Evolutionary conservation across 2,113 vertebrate genomes (phyloP), one percentile per base, ranked within the genome.

Genomic region (Apteryx owenii): DNA sequence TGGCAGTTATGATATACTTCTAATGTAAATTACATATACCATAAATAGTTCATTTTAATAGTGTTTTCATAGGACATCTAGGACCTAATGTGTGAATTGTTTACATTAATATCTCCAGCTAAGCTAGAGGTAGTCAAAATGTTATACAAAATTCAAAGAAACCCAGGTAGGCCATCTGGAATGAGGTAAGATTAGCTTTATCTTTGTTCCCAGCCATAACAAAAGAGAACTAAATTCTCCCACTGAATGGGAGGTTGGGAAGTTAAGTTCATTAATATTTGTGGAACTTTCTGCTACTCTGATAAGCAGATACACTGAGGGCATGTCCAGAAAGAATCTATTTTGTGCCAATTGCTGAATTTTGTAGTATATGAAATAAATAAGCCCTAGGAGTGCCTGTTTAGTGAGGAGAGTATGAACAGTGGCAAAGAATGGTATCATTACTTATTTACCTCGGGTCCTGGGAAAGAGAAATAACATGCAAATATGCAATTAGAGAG

Each of bases 261-360:
- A 33, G 21, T 17, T 6, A 26, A 26, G 5, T 61, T 85, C 12
- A 33, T 14, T 31, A 31, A 15, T 72, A 56, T 38, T 60, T 88
- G 28, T 2, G 19, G 80, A 80, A 15, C 10, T 53, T 83, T 44
- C 44, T 91, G 42, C 18, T 76, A 26, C 23, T 44, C 23, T 65
- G 38, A 2, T 25, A 71, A 85, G 51, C 2, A 40, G 40, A 44
- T 13, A 44, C 42, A 44, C 42, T 38, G 36, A 38, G 19, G 29
- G 25, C 33, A 58, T 0, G 2, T n/a, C n/a, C 29, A 90, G 25
- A 80, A 48, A 82, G 9, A 72, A 77, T 36, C 53, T 48, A 46
- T 53, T 80, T 58, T 68, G 38, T 3, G 0, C 3, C 3, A 46
- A 21, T 19, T 85, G 28, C 0, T 0, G 0, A 69, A 51, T 2